Base-by-base conservation (phyloP, 2,888 invertebrate genomes). In the Caenorhabditis sp. region DNA sequence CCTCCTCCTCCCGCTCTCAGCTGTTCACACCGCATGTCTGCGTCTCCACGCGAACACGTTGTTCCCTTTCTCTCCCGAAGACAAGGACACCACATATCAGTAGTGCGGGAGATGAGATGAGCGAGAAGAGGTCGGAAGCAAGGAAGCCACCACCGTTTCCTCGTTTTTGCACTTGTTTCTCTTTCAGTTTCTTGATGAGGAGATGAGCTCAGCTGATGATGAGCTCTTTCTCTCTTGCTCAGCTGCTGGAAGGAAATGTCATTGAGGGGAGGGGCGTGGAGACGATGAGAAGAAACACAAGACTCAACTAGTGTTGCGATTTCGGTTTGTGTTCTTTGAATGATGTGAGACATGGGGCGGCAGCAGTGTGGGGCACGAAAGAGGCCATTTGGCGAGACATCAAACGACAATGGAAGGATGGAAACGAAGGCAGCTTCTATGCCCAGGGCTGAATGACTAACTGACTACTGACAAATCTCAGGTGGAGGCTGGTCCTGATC, bases 1-100 rank as follows among this genome's bases (percentile, higher is more conserved):
- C 50, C 50, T 50, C n/a, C 18, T 15, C 58, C 55, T 53, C 56
- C 26, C 35, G 9, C 56, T 60, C 72, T 72, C 72, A 72, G 72
- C 72, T 72, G 72, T 72, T 72, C 72, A 72, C 72, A 72, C 72
- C 72, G 56, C 18, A 35, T 47, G 47, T n/a, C 72, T 64, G 56
- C 72, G 72, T 72, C 72, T 72, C 72, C 50, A 15, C 55, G 32
- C 35, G 44, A 62, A 40, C 32, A 22, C 47, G 32, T 24, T 47
- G 47, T 53, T 64, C 50, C 26, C 37, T 71, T 53, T 47, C 32
- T 56, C 32, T 20, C 0, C n/a, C n/a, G n/a, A n/a, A 58, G 58
- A 64, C 28, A 37, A 47, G 56, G 50, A 50, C 26, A 37, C 37
- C 47, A 32, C 35, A 18, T 60, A 70, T 61, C 70, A 61, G 58